Conservation (phyloP, 1,140 invertebrate species). For the Copidosoma floridanum region DNA sequence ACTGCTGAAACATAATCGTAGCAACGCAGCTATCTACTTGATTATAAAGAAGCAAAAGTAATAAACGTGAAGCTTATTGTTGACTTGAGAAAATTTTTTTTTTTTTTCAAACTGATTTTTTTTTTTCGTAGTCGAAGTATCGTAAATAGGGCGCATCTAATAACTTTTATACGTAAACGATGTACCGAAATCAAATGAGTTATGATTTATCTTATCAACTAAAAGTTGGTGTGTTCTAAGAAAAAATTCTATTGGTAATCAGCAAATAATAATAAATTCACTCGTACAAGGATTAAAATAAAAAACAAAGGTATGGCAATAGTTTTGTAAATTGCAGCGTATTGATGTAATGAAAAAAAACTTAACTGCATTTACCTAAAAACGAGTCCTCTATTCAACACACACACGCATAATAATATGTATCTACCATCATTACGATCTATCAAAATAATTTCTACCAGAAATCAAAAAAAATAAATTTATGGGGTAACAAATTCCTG, state of each 20-base stretch:
- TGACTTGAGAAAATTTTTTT: not conserved
- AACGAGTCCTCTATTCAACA: not conserved
- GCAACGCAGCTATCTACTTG: constrained; percentile 8
- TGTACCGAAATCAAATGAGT: not conserved
- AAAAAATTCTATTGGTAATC: not conserved
- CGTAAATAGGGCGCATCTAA: not conserved
- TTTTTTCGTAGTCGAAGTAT: not conserved
- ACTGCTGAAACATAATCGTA: not conserved
- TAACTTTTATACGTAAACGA: too few relatives aligned
- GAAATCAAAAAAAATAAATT: not conserved
- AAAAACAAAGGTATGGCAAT: too few relatives aligned
- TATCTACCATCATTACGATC: not conserved
- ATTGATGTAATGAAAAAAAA: not conserved
- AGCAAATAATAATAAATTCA: constrained; percentile 17
- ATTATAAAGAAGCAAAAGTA: constrained; percentile 3
- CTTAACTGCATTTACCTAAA: not conserved
- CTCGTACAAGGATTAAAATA: not conserved
- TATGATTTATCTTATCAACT: not conserved
- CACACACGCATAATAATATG: constrained; percentile 5
- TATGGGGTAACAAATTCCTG: not conserved
- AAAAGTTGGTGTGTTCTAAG: not conserved
- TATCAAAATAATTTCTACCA: constrained; percentile 10
- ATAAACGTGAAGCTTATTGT: not conserved
- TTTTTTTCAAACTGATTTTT: not conserved
- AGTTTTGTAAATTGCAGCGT: not conserved